A percentile compares a stretch with the other conserved stretches of the same genome.
Evolutionary conservation across 2,113 vertebrate species (phyloP).

Genomic region (Gymnarchus niloticus): DNA sequence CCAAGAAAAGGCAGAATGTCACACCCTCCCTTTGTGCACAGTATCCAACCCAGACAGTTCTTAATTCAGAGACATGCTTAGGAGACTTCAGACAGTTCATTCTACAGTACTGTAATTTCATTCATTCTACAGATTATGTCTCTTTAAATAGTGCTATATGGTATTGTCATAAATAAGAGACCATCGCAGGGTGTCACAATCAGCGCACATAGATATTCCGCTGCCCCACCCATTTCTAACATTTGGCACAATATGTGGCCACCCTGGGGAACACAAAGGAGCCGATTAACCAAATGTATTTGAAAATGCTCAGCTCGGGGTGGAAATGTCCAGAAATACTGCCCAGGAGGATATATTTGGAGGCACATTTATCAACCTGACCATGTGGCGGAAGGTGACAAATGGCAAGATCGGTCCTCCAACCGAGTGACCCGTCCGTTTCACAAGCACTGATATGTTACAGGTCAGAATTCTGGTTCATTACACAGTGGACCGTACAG

Average conservation of each 20-base stretch:
- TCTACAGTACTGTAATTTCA: neutral
- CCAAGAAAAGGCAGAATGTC: too few relatives aligned
- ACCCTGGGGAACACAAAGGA: conserved; percentile 30
- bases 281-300: conserved; percentile 52
- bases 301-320: conserved; percentile 34
- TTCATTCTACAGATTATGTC: neutral
- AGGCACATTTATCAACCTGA: neutral
- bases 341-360: neutral
- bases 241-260: neutral
- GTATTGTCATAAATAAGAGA: neutral
- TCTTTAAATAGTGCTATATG: neutral
- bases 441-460: neutral
- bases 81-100: neutral
- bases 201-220: conserved; percentile 42
- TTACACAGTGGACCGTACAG: conserved; percentile 27
- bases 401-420: neutral
- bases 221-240: conserved; percentile 36
- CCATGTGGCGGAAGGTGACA: neutral
- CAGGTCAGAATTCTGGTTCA: neutral
- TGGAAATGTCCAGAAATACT: conserved; percentile 33
- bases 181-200: neutral
- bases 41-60: neutral
- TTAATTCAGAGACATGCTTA: neutral
- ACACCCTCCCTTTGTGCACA: neutral
- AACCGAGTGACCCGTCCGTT: neutral